These are phyloP conservation scores for Tipula vernalis DNA, from an alignment of 2,888 invertebrate species.

Conservation along the genomic window DNA sequence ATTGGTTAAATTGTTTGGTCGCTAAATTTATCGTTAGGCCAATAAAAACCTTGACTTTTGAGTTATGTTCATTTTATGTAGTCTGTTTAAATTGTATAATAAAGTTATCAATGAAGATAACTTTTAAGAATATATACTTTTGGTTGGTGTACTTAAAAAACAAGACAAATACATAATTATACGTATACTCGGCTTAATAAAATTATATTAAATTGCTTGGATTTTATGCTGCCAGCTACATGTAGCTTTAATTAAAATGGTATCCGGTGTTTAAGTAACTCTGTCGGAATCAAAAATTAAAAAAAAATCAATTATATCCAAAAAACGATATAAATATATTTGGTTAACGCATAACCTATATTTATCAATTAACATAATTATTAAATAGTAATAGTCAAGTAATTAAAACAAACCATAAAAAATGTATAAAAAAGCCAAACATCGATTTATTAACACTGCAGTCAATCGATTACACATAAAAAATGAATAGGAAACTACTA, in stretches of 20 bases:
- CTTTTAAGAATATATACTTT: not conserved
- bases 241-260: not conserved
- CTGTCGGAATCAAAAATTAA: not conserved
- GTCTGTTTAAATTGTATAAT: not conserved
- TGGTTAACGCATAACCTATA: not conserved
- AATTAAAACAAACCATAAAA: not conserved
- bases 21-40: not conserved
- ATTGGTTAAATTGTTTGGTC: not conserved
- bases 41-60: not conserved
- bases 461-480: not conserved
- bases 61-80: not conserved
- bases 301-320: not conserved
- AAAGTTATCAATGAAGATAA: not conserved
- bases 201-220: not conserved
- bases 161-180: not conserved
- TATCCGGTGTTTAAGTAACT: not conserved
- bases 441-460: not conserved
- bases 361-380: not conserved
- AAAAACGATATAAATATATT: not conserved
- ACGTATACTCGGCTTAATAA: not conserved
- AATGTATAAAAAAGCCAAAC: not conserved
- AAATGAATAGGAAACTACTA: not conserved
- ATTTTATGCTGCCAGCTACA: not conserved
- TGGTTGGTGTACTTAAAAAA: not conserved
- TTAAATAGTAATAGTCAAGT: not conserved